phyloP scores from a whole-genome alignment of 2,113 vertebrate genomes.

The Carlito syrichta region DNA sequence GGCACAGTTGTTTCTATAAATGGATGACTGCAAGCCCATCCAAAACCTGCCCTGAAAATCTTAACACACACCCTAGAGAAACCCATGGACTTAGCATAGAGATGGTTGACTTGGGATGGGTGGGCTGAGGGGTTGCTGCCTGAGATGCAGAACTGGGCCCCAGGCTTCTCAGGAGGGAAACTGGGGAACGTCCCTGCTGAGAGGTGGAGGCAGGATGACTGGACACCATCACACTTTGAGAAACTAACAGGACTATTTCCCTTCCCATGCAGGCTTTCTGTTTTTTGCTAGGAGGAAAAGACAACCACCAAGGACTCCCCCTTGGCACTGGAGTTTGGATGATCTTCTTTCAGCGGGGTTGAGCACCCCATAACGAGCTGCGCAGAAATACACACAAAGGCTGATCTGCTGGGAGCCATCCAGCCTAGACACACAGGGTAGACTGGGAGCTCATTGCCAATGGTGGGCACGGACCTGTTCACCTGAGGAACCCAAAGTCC shows the following conservation, averaged over 20 bases:
- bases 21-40: rapidly evolving
- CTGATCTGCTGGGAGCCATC: neutral
- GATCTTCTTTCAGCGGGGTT: rapidly evolving
- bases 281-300: too few species aligned
- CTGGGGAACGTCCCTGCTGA: neutral
- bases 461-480: neutral
- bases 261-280: rapidly evolving
- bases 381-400: neutral
- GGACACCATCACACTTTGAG: rapidly evolving
- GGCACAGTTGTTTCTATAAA: too few species aligned
- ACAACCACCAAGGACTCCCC: rapidly evolving
- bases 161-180: rapidly evolving
- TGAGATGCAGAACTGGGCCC: rapidly evolving
- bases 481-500: neutral
- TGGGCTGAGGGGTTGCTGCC: rapidly evolving
- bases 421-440: too few species aligned
- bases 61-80: too few species aligned
- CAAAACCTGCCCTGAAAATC: too few species aligned
- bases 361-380: neutral
- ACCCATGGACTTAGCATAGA: rapidly evolving
- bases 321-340: rapidly evolving
- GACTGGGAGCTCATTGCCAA: too few species aligned
- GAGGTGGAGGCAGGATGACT: too few species aligned
- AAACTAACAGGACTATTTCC: rapidly evolving
- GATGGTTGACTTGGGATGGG: rapidly evolving